A percentile compares a stretch with the other conserved stretches of the same genome.
Evolutionary conservation across 2,797 vertebrate species (phyloP).

Genomic region (Peromyscus eremicus): DNA sequence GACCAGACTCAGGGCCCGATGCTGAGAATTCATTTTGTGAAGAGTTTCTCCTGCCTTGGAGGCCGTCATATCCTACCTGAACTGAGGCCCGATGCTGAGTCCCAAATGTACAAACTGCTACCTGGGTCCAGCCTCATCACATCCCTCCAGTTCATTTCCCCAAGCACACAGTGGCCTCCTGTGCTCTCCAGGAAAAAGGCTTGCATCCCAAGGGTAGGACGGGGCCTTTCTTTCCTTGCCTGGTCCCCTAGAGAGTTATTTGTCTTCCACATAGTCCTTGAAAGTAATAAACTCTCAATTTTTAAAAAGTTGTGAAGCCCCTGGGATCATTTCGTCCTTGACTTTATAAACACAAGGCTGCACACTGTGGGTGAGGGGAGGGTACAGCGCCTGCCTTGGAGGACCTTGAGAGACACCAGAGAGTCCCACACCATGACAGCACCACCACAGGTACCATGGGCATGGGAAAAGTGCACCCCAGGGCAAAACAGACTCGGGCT

Average conservation of each 20-base stretch:
- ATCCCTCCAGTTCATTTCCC: neutral
- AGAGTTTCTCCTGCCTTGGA: conserved; percentile 11
- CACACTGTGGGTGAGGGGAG: no score
- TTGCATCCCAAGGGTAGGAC: neutral
- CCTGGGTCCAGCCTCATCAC: neutral
- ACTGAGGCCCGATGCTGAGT: conserved; percentile 14
- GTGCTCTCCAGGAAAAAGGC: neutral
- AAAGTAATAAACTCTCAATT: conserved; percentile 3
- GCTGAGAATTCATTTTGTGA: neutral
- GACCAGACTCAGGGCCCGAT: neutral
- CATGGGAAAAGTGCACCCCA: neutral
- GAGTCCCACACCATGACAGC: neutral
- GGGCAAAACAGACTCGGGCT: neutral
- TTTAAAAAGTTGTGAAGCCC: neutral
- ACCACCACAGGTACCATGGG: neutral
- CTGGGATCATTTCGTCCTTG: neutral
- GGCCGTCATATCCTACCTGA: neutral
- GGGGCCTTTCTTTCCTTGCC: neutral
- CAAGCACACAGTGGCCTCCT: neutral
- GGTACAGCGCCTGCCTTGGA: neutral
- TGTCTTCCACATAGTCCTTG: conserved; percentile 22
- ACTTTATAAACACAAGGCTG: neutral
- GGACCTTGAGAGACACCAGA: conserved; percentile 5
- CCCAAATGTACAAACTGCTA: neutral
- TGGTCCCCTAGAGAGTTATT: neutral